A percentile compares a stretch with the other conserved stretches of the same genome.
These are phyloP conservation scores for Cyrtonyx montezumae DNA, from an alignment of 2,113 vertebrate genomes.

Conservation along the genomic window DNA sequence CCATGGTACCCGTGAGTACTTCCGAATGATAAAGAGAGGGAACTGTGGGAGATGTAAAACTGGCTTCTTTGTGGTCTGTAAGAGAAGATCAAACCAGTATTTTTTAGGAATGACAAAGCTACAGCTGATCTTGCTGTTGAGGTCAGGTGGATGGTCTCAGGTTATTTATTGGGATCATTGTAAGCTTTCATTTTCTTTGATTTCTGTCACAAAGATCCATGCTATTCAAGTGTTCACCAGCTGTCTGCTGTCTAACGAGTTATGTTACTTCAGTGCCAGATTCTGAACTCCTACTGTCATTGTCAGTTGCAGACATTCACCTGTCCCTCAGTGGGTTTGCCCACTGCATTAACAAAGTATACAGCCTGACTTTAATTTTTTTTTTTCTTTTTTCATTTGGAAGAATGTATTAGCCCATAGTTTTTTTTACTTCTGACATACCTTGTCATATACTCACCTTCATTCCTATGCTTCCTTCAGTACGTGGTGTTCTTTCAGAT, in stretches of 20 bases:
- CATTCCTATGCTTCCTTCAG: not conserved
- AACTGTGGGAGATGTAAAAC: not conserved
- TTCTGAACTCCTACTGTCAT: not conserved
- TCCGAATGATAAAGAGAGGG: not conserved
- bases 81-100: not conserved
- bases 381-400: not conserved
- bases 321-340: not conserved
- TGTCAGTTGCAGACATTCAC: not conserved
- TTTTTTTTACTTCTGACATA: not conserved
- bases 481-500: not conserved
- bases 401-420: not conserved
- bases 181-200: not conserved
- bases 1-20: not conserved
- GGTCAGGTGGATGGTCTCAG: not conserved
- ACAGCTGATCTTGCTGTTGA: not conserved
- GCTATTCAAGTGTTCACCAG: not conserved
- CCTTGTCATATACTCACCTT: not conserved
- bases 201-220: not conserved
- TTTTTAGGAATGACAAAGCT: not conserved
- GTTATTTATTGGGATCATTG: not conserved
- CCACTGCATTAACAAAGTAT: not conserved
- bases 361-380: not conserved
- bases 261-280: not conserved
- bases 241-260: not conserved
- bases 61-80: not conserved